Conservation (phyloP, 2,888 invertebrate species). For the Biston stratarius region DNA sequence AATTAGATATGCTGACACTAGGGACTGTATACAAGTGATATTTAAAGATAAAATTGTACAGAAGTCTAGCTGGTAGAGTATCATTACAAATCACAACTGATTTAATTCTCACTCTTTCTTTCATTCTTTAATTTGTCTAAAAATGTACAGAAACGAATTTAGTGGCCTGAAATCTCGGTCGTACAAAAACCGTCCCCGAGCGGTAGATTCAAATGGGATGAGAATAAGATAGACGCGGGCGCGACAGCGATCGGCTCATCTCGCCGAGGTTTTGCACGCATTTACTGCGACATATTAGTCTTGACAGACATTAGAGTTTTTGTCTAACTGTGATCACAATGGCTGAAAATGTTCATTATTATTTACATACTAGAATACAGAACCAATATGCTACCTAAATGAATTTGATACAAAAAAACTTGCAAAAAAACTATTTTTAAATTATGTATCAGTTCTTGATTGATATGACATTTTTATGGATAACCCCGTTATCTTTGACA, state of each 20-base stretch:
- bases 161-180: slow-evolving; percentile 53
- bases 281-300: slow-evolving; percentile 18
- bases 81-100: not conserved
- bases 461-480: no score
- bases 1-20: no score
- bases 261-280: slow-evolving; percentile 58
- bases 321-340: not conserved
- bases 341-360: not conserved
- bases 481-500: no score
- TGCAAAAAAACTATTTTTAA: no score
- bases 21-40: no score
- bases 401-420: not conserved
- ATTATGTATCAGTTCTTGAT: no score
- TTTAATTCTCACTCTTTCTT: not conserved
- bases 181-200: slow-evolving; percentile 72
- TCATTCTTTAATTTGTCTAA: no score
- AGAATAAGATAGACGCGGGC: slow-evolving; percentile 84
- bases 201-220: slow-evolving; percentile 82
- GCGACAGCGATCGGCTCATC: slow-evolving; percentile 78
- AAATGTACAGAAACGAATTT: not conserved
- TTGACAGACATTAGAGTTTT: slow-evolving; percentile 3
- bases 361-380: not conserved
- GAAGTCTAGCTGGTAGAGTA: no score
- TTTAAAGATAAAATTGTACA: no score
- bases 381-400: not conserved